A percentile compares a stretch with the other conserved stretches of the same genome.
Evolutionary conservation across 1,140 invertebrate species (phyloP).

Genomic region (Trichonephila inaurata): DNA sequence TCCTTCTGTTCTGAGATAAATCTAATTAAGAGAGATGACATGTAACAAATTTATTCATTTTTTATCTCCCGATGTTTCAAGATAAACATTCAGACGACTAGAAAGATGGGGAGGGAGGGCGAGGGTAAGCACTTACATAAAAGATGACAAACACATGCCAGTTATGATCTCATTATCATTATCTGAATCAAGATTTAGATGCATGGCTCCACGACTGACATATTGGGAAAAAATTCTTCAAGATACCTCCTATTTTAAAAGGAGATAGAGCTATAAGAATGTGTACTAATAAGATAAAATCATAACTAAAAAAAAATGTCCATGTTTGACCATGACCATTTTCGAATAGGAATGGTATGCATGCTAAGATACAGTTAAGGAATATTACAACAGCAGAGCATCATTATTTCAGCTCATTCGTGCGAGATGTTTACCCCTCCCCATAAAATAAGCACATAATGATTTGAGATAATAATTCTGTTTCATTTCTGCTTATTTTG

Average conservation of each 20-base stretch:
- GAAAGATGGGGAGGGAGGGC: neutral
- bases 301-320: neutral
- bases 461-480: no score
- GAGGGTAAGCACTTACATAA: neutral
- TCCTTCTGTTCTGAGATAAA: neutral
- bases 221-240: neutral
- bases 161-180: constrained; percentile 35
- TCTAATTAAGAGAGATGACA: constrained; percentile 41
- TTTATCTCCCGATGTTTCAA: neutral
- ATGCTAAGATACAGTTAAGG: neutral
- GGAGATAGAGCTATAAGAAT: neutral
- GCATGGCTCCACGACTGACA: neutral
- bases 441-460: no score
- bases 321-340: neutral
- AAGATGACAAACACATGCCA: constrained; percentile 23
- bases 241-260: neutral
- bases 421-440: no score
- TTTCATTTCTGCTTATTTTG: no score
- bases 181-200: neutral
- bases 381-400: no score
- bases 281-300: neutral
- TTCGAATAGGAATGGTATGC: neutral
- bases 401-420: no score
- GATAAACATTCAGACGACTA: neutral
- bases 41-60: constrained; percentile 32